Percentiles rank a stretch among this genome's conserved stretches.
Conservation (phyloP, 2,113 vertebrate species). For the Odontesthes bonariensis region DNA sequence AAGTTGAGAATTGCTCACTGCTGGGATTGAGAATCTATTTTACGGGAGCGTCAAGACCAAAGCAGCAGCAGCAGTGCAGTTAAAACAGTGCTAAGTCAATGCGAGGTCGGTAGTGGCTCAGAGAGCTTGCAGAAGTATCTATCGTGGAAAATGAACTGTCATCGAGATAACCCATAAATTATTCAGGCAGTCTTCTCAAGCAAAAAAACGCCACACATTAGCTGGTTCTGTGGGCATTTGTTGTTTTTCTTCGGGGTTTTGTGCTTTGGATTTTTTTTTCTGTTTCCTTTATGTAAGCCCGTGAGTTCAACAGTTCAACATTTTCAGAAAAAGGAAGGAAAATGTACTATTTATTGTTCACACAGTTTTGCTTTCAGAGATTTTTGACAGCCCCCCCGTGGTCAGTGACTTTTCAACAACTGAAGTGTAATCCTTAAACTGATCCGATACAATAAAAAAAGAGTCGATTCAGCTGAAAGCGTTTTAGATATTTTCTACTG, state of each 20-base stretch:
- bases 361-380: no score
- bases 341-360: no score
- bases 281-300: not conserved
- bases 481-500: no score
- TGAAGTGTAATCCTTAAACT: no score
- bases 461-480: no score
- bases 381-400: no score
- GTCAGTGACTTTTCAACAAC: no score
- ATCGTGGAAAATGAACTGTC: not conserved
- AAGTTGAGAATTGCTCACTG: not conserved
- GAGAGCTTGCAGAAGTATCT: not conserved
- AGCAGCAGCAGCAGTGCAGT: not conserved
- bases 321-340: not conserved
- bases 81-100: not conserved
- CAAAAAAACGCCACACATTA: not conserved
- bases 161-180: not conserved
- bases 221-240: not conserved
- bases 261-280: not conserved
- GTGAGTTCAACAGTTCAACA: not conserved
- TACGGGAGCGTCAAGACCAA: not conserved
- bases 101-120: slow-evolving; percentile 4
- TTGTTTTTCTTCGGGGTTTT: not conserved
- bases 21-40: not conserved
- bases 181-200: not conserved
- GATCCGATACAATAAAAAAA: no score